Base-by-base conservation (phyloP, 2,888 invertebrate species). In the Nymphalis polychloros region DNA sequence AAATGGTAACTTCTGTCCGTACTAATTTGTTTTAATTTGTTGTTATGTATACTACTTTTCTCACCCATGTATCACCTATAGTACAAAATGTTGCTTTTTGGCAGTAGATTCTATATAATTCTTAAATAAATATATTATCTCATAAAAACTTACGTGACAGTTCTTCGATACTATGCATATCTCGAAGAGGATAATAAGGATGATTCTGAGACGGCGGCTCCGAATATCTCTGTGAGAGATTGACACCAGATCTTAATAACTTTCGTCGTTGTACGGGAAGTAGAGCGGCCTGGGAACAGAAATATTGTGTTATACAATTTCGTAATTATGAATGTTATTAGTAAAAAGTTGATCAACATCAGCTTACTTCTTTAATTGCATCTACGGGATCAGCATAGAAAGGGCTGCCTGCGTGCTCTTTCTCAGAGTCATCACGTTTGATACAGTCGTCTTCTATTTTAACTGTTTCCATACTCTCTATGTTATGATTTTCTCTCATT, bases 341-440 rank as follows among this genome's bases (percentile, higher is more conserved):
- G 13, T 60, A 19, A 59, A 59, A 19, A 57, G 41, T 31, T 41
- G 53, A 53, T 55, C 23, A 63, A 52, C 46, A 6, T 27, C 17
- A 2, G 79, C 82, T 78, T 81, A 93, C 92, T 81, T 94, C 94
- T 80, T 95, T 94, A 67, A 97, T 92, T 35, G 97, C 95, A 88
- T 97, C 97, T 16, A 97, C 97, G 41, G 97, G 97, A 86, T 97
- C 97, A 2, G 97, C 97, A 82, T 97, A 97, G 81, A 97, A 97
- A 1, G 97, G 97, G 84, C 97, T 97, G 17, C 95, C 95, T 81
- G 97, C 95, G 75, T 96, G 96, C 71, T 93, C 93, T 72, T 92
- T 89, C 72, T 92, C 93, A 63, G 86, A 85, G 63, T 88, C 86
- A 55, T 81, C 83, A 64, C 83, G 84, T 71, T 85, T 85, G 8